phyloP scores from a whole-genome alignment of 1,140 invertebrate species.

The Nixonia krombeini region DNA sequence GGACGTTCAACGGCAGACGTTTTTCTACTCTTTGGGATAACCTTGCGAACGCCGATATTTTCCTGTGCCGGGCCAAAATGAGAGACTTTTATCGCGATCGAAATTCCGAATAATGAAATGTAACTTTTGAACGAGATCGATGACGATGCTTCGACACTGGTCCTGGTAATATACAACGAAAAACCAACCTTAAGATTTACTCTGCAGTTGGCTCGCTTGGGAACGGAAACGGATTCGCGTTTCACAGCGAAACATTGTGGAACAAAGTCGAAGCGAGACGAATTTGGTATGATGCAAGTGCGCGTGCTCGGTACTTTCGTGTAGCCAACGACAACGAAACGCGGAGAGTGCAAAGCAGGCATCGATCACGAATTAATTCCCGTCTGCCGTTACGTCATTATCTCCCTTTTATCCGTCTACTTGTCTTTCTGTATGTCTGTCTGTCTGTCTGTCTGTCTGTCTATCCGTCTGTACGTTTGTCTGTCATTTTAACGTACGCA shows the following conservation, averaged over 20 bases:
- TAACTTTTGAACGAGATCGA: no score
- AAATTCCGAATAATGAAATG: constrained; percentile 5
- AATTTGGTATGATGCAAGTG: constrained; percentile 23
- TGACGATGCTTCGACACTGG: constrained; percentile 37
- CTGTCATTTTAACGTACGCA: constrained; percentile 37
- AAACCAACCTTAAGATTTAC: no score
- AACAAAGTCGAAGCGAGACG: constrained; percentile 17
- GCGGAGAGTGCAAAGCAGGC: constrained; percentile 32
- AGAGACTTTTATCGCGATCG: not conserved
- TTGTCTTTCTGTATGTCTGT: constrained; percentile 44
- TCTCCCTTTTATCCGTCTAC: constrained; percentile 26
- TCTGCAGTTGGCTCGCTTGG: no score
- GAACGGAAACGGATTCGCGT: constrained; percentile 8
- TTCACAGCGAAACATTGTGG: not conserved
- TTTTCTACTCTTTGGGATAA: not conserved
- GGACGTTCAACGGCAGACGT: constrained; percentile 36
- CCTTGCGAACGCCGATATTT: not conserved
- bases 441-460: constrained; percentile 35
- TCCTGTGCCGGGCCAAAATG: not conserved
- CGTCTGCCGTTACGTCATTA: constrained; percentile 44
- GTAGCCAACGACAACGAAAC: constrained; percentile 35
- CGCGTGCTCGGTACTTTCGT: constrained; percentile 34
- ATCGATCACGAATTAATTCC: constrained; percentile 26
- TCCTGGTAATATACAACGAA: constrained; percentile 42
- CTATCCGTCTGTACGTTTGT: constrained; percentile 38